Base-by-base conservation (phyloP, 23 tunicate species). In the Aplidium turbinatum region DNA sequence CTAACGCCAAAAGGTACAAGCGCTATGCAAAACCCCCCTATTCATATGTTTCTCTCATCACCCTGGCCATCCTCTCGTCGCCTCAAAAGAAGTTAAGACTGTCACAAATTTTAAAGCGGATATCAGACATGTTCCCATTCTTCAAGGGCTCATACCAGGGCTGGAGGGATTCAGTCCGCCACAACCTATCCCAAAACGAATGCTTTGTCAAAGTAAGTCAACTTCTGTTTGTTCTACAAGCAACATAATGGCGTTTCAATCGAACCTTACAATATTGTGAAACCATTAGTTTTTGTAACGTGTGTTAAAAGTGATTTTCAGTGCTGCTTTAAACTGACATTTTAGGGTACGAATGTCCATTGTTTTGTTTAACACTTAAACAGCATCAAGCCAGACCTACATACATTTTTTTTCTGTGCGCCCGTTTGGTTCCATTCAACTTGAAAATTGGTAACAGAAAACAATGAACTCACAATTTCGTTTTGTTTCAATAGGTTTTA, bases 151-250 rank as follows among this genome's bases (percentile, higher is more conserved):
- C 85, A 16, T 94, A 94, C 39, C 94, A 87, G 54, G 99, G 99
- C 25, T 94, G 99, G 99, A 71, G 94, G 36, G 99, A 94, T 69
- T 94, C 99, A 21, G 86, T 94, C n/a, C 77, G 99, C 11, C 99
- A 94, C 67, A 94, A 94, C 78, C 72, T 94, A 25, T 87, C 95
- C 7, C 94, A 94, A 52, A 83, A 83, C 67, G 95, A 94, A 72
- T 94, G 99, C 58, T 94, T 94, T 63, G 87, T 94, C 16, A 82
- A 86, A 82, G 99, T 91, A 56, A 65, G 72, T 6, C n/a, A n/a
- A n/a, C 3, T 35, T 65, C 16, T 42, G 50, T 11, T 42, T 42
- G 11, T 42, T 42, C 16, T 16, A 42, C 11, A 42, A n/a, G n/a
- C n/a, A n/a, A n/a, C n/a, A n/a, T n/a, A n/a, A n/a, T 16, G 11